These are phyloP conservation scores for Piscicola geometra DNA, from an alignment of 2,888 invertebrate genomes.

Conservation along the genomic window DNA sequence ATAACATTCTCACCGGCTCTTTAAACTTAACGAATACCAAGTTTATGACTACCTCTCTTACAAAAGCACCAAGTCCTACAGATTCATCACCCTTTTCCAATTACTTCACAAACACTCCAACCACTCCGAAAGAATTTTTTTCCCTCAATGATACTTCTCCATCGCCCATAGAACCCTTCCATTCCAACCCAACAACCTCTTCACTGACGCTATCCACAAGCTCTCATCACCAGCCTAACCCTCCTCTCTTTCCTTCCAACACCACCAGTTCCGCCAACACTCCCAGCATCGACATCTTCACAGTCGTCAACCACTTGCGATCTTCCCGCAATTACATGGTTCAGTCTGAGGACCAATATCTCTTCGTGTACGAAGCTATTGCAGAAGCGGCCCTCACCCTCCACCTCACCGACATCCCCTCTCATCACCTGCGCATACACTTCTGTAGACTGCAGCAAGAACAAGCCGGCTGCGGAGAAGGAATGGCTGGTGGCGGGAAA, in stretches of 20 bases:
- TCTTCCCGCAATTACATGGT: slow-evolving; percentile 98
- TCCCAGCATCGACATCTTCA: slow-evolving; percentile 89
- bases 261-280: too few species aligned
- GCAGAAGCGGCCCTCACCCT: slow-evolving; percentile 86
- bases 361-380: slow-evolving; percentile 95
- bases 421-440: background rate
- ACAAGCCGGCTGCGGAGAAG: background rate
- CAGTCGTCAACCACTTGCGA: slow-evolving; percentile 92
- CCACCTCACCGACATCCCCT: slow-evolving; percentile 81
- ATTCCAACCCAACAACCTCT: background rate
- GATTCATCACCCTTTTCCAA: background rate
- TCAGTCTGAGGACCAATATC: slow-evolving; percentile 93
- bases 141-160: too few species aligned
- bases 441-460: background rate
- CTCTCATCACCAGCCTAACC: too few species aligned
- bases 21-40: background rate
- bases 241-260: background rate
- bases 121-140: background rate
- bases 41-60: too few species aligned
- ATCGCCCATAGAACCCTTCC: background rate
- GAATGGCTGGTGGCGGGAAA: background rate
- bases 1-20: background rate
- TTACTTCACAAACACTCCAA: background rate
- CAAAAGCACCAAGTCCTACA: background rate
- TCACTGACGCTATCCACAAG: background rate